A percentile compares a stretch with the other conserved stretches of the same genome.
These are phyloP conservation scores for Pristionchus fissidentatus DNA, from an alignment of 2,888 invertebrate species.

Conservation along the genomic window DNA sequence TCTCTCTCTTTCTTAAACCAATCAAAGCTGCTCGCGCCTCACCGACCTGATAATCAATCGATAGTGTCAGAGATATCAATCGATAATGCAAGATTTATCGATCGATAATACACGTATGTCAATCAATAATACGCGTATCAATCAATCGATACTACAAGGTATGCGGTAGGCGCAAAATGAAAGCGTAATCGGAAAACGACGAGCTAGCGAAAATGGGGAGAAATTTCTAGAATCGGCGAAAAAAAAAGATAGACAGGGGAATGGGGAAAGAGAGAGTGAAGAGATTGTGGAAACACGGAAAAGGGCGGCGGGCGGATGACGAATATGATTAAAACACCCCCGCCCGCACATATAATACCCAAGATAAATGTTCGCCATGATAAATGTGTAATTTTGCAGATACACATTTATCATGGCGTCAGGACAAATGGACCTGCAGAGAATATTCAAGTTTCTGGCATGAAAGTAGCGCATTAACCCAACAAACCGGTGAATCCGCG, in stretches of 20 bases:
- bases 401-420: no score
- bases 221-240: constrained; percentile 22
- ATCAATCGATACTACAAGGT: neutral
- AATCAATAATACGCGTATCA: neutral
- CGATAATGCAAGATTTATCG: neutral
- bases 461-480: no score
- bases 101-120: neutral
- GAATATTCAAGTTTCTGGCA: no score
- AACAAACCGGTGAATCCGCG: no score
- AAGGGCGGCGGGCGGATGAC: constrained; percentile 15
- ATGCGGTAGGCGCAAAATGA: neutral
- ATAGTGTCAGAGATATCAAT: neutral
- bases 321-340: constrained; percentile 1
- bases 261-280: constrained; percentile 29
- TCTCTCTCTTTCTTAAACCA: no score
- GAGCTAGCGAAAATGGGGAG: neutral
- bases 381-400: no score
- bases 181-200: neutral
- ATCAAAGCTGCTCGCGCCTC: no score
- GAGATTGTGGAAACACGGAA: constrained; percentile 20
- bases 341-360: no score
- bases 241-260: constrained; percentile 19
- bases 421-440: no score
- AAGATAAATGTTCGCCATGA: no score
- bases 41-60: no score